These are phyloP conservation scores for Rhineura floridana DNA, from an alignment of 2,113 vertebrate species.

Conservation along the genomic window DNA sequence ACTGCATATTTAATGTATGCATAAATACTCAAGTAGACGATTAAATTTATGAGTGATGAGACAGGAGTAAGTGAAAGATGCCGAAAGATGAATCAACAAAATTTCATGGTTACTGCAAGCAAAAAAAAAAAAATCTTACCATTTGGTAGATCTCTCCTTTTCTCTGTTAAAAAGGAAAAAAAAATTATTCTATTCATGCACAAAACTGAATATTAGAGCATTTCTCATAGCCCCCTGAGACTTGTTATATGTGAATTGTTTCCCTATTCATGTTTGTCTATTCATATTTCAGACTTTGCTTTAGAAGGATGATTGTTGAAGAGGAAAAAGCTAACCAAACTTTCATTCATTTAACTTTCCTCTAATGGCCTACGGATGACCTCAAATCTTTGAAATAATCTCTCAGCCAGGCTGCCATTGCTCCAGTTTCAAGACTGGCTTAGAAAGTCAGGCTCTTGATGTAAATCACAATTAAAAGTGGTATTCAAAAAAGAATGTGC, in stretches of 20 bases:
- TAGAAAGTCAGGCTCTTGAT: not conserved
- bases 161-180: constrained; percentile 66
- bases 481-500: not conserved
- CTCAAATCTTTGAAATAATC: not conserved
- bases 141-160: constrained; percentile 75
- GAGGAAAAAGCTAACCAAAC: not conserved
- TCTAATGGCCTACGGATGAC: not conserved
- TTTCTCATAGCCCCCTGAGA: not conserved
- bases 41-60: not conserved
- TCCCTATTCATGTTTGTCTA: not conserved
- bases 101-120: constrained; percentile 2
- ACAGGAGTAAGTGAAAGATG: not conserved
- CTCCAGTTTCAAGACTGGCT: not conserved
- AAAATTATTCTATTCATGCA: constrained; percentile 17
- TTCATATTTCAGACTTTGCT: not conserved
- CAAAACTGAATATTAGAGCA: not conserved
- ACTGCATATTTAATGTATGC: not conserved
- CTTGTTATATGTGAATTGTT: not conserved
- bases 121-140: constrained; percentile 60
- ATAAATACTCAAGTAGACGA: not conserved
- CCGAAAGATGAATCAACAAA: not conserved
- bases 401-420: not conserved
- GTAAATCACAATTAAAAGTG: not conserved
- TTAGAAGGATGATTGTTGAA: not conserved
- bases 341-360: not conserved